phyloP scores from a whole-genome alignment of 53 echinoderm and acorn worm genomes.

The Antedon mediterranea region DNA sequence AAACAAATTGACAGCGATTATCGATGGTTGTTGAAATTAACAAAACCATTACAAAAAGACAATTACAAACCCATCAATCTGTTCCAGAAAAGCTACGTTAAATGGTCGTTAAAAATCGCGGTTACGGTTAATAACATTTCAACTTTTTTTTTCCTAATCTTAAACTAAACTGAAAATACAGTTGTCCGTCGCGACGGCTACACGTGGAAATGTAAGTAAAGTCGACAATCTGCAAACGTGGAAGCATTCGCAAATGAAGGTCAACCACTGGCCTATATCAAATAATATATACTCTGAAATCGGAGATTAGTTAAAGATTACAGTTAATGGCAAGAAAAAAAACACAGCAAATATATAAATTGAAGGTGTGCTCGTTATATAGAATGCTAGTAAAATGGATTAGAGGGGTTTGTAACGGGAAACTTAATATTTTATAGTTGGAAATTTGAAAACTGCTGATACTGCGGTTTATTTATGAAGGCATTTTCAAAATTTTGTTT shows the following conservation, averaged over 20 bases:
- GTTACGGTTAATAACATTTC: neutral
- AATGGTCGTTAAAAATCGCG: neutral
- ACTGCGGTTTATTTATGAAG: too few relatives aligned
- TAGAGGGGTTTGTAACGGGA: neutral
- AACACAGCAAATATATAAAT: neutral
- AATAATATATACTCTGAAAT: slow-evolving; percentile 1
- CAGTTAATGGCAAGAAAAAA: neutral
- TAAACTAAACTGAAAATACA: neutral
- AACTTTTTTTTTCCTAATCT: neutral
- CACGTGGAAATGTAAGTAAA: neutral
- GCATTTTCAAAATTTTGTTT: too few relatives aligned
- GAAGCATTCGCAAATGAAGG: neutral
- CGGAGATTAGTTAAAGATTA: slow-evolving; percentile 1
- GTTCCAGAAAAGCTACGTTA: neutral
- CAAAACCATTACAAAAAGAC: neutral
- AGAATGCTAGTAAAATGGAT: neutral
- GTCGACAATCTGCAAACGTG: neutral
- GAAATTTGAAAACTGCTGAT: too few relatives aligned
- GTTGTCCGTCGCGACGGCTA: neutral
- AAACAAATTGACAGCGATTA: neutral
- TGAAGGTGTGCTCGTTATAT: neutral
- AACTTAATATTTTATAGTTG: too few relatives aligned
- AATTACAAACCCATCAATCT: neutral
- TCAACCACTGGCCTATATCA: neutral
- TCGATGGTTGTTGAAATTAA: neutral